Conservation (phyloP, 2,797 vertebrate genomes). For the Thunnus albacares region DNA sequence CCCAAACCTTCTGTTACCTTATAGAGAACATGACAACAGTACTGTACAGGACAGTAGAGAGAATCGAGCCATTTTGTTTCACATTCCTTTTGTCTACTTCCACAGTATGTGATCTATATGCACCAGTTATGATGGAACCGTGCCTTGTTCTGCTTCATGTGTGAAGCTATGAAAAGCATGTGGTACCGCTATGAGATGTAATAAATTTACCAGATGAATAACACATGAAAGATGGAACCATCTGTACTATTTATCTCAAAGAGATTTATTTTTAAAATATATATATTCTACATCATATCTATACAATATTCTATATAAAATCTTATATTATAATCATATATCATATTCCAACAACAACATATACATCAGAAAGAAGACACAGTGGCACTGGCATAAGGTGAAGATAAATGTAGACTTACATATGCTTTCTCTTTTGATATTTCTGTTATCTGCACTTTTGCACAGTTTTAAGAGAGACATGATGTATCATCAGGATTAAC, state of each 20-base stretch:
- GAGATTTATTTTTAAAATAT: neutral
- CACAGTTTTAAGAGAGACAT: neutral
- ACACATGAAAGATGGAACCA: neutral
- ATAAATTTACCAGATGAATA: constrained; percentile 1
- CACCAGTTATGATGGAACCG: neutral
- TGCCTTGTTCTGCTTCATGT: constrained; percentile 5
- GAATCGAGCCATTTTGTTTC: neutral
- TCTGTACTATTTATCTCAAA: neutral
- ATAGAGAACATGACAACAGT: neutral
- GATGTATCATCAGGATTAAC: neutral
- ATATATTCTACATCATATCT: neutral
- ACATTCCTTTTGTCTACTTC: neutral
- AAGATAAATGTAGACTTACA: neutral
- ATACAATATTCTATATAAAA: neutral
- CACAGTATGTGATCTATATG: constrained; percentile 4
- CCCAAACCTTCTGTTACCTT: constrained; percentile 2
- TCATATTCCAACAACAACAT: neutral
- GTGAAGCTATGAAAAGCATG: neutral
- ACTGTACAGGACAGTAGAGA: neutral
- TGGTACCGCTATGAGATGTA: neutral
- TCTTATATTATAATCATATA: neutral
- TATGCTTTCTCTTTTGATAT: neutral
- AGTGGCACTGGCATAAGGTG: too few species aligned
- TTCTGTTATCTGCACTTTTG: neutral
- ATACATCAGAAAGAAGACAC: too few species aligned